Percentiles rank a stretch among this genome's conserved stretches.
Evolutionary conservation across 2,797 vertebrate species (phyloP).

Genomic region (Malurus splendens): DNA sequence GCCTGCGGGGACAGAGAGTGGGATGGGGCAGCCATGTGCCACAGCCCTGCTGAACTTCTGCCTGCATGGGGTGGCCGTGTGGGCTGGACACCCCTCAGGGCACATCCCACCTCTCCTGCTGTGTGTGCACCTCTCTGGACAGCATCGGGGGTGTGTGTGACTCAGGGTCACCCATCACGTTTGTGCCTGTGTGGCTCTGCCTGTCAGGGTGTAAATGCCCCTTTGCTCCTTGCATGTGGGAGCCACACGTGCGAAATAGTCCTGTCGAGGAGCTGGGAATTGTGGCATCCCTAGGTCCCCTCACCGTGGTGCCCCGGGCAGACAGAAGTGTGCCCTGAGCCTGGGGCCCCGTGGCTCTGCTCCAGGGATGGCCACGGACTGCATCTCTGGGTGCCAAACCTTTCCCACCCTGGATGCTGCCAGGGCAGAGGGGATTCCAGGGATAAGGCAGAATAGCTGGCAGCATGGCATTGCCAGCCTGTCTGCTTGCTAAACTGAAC

Average conservation of each 20-base stretch:
- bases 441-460: too few species aligned
- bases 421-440: neutral
- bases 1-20: fast-evolving
- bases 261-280: fast-evolving
- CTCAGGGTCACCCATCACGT: neutral
- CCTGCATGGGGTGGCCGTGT: fast-evolving
- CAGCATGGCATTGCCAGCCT: neutral
- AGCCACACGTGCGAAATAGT: fast-evolving
- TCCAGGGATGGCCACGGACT: neutral
- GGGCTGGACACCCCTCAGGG: neutral
- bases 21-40: neutral
- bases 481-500: fast-evolving
- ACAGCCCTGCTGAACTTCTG: fast-evolving
- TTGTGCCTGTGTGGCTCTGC: neutral
- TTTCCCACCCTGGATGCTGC: fast-evolving
- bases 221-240: neutral
- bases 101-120: neutral
- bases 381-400: neutral
- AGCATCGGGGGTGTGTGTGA: neutral
- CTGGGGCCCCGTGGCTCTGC: neutral
- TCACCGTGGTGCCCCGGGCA: fast-evolving
- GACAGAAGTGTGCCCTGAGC: neutral
- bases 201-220: neutral
- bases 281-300: fast-evolving
- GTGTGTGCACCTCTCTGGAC: neutral